Conservation (phyloP, 1,140 invertebrate genomes). For the Listronotus oregonensis region DNA sequence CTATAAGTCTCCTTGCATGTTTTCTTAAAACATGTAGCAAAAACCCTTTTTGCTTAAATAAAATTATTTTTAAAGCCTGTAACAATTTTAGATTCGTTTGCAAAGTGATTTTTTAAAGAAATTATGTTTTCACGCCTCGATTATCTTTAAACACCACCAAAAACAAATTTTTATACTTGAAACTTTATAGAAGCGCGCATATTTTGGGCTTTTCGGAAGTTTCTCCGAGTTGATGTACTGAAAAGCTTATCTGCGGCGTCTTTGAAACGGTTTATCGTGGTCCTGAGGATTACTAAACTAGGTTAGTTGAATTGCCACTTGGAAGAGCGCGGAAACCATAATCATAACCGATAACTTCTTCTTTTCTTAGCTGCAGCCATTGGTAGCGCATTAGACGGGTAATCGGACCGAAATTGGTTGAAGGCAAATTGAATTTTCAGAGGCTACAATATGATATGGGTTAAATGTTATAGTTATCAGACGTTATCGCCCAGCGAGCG, state of each 20-base stretch:
- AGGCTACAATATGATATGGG: slow-evolving; percentile 14
- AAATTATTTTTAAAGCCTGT: no score
- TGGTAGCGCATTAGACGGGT: slow-evolving; percentile 29
- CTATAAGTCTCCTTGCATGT: no score
- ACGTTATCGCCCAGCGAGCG: no score
- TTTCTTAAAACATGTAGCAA: no score
- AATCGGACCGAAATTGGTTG: slow-evolving; percentile 25
- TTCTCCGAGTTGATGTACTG: slow-evolving; percentile 37
- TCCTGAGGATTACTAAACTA: slow-evolving; percentile 38
- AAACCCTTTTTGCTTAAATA: no score
- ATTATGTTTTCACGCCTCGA: no score
- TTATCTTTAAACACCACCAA: slow-evolving; percentile 9
- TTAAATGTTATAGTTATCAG: slow-evolving; percentile 10
- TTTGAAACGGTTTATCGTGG: slow-evolving; percentile 32
- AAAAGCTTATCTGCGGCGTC: slow-evolving; percentile 34
- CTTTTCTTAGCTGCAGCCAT: slow-evolving; percentile 27
- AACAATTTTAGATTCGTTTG: no score
- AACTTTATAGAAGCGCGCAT: slow-evolving; percentile 26
- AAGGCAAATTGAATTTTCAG: slow-evolving; percentile 23
- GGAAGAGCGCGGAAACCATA: slow-evolving; percentile 35
- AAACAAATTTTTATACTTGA: slow-evolving; percentile 29
- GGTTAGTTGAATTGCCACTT: slow-evolving; percentile 40
- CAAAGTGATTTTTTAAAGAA: no score
- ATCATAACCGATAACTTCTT: slow-evolving; percentile 40
- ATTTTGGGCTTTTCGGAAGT: slow-evolving; percentile 30